Percentiles rank a stretch among this genome's conserved stretches.
These are phyloP conservation scores for Trichonephila clavata DNA, from an alignment of 1,140 invertebrate species.

Conservation along the genomic window DNA sequence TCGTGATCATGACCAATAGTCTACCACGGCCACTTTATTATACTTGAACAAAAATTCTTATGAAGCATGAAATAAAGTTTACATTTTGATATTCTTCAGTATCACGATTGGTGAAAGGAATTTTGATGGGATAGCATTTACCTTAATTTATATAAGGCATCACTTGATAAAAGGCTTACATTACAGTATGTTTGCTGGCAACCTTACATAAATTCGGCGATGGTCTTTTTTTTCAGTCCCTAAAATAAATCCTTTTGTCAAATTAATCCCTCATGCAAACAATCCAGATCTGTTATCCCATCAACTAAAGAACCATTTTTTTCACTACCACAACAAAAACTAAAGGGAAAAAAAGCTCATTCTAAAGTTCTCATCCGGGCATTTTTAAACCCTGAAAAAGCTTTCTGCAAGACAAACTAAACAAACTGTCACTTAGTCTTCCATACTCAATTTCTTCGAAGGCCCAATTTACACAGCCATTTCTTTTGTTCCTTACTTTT, in stretches of 20 bases:
- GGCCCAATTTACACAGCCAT: slow-evolving; percentile 4
- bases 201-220: not conserved
- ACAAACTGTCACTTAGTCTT: slow-evolving; percentile 17
- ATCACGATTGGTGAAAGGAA: too few species aligned
- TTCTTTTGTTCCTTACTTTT: not conserved
- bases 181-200: too few species aligned
- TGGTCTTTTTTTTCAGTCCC: not conserved
- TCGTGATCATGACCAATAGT: too few species aligned
- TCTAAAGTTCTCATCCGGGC: not conserved
- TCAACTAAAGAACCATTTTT: not conserved
- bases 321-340: not conserved
- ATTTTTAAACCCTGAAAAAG: not conserved
- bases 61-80: too few species aligned
- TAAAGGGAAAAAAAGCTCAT: not conserved
- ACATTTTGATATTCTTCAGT: too few species aligned
- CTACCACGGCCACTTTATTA: too few species aligned
- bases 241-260: slow-evolving; percentile 18
- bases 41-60: too few species aligned
- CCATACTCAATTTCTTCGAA: not conserved
- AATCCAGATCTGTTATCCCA: not conserved
- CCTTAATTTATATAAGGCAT: too few species aligned
- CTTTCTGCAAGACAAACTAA: not conserved
- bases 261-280: not conserved
- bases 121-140: too few species aligned
- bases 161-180: too few species aligned